Conservation (phyloP, 2,888 invertebrate genomes). For the Apodemia zela region DNA sequence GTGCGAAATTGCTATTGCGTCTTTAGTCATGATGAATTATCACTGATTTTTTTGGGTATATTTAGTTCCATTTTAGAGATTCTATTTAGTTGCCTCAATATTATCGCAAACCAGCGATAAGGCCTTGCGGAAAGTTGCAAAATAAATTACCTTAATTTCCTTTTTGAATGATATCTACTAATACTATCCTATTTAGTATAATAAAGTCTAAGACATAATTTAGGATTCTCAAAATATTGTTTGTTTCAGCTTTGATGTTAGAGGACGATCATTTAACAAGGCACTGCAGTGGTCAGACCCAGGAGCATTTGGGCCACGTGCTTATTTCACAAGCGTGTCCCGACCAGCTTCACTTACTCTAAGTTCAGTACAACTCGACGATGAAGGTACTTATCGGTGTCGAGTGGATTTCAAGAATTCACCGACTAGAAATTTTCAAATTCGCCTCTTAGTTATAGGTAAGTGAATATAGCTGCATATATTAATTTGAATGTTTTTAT, state of each 20-base stretch:
- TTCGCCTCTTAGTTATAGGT: constrained; percentile 95
- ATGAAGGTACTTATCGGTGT: constrained; percentile 93
- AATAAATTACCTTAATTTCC: no score
- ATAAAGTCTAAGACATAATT: no score
- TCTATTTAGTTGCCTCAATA: no score
- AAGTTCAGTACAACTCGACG: constrained; percentile 91
- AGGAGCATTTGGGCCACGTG: constrained; percentile 90
- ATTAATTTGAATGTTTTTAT: no score
- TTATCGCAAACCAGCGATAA: no score
- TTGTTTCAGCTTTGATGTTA: constrained; percentile 89
- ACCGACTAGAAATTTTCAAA: constrained; percentile 92
- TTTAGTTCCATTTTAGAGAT: no score
- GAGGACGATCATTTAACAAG: constrained; percentile 89
- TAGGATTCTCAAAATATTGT: constrained; percentile 20
- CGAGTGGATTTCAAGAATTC: constrained; percentile 94
- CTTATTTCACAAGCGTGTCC: constrained; percentile 90
- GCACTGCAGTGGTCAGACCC: constrained; percentile 92
- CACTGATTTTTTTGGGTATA: no score
- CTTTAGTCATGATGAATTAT: no score
- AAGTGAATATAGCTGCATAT: constrained; percentile 60
- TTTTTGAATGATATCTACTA: no score
- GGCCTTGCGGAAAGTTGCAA: no score
- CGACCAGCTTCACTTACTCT: constrained; percentile 90
- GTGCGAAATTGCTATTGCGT: no score
- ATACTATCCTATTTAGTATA: no score